Conservation (phyloP, 2,797 vertebrate genomes). For the Anabas testudineus region DNA sequence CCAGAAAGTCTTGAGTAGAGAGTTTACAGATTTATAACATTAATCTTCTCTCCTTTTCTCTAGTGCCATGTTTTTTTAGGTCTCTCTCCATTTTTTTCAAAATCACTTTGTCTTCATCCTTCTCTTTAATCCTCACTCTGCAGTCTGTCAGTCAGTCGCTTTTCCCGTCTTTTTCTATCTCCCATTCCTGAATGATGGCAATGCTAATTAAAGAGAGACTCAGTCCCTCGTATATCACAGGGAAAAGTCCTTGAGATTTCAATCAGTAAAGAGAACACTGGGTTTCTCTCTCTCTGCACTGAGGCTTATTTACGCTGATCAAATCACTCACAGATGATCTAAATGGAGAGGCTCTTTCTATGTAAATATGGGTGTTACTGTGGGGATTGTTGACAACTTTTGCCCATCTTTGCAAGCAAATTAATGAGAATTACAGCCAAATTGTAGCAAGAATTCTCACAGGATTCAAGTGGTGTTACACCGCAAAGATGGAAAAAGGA, state of each 20-base stretch:
- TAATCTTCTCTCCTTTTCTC: slow-evolving; percentile 22
- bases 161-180: slow-evolving; percentile 8
- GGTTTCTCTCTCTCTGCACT: slow-evolving; percentile 49
- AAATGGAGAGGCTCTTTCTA: slow-evolving; percentile 56
- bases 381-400: slow-evolving; percentile 53
- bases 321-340: slow-evolving; percentile 74
- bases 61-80: slow-evolving; percentile 31
- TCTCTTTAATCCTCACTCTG: slow-evolving; percentile 44
- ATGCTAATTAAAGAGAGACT: slow-evolving; percentile 78
- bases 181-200: slow-evolving; percentile 71
- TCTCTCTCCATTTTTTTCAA: slow-evolving; percentile 44
- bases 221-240: slow-evolving; percentile 70
- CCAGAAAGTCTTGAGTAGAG: slow-evolving; percentile 42
- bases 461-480: slow-evolving; percentile 34
- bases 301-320: slow-evolving; percentile 66
- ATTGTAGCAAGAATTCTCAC: slow-evolving; percentile 46
- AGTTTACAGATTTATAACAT: slow-evolving; percentile 50
- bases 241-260: slow-evolving; percentile 72
- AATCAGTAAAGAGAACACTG: slow-evolving; percentile 65
- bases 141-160: slow-evolving; percentile 53
- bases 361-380: slow-evolving; percentile 59
- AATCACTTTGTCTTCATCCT: slow-evolving; percentile 56
- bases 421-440: slow-evolving; percentile 42
- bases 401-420: slow-evolving; percentile 57
- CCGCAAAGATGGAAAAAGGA: slow-evolving; percentile 35